Base-by-base conservation (phyloP, 2,113 vertebrate genomes). In the Hemichromis elongatus region DNA sequence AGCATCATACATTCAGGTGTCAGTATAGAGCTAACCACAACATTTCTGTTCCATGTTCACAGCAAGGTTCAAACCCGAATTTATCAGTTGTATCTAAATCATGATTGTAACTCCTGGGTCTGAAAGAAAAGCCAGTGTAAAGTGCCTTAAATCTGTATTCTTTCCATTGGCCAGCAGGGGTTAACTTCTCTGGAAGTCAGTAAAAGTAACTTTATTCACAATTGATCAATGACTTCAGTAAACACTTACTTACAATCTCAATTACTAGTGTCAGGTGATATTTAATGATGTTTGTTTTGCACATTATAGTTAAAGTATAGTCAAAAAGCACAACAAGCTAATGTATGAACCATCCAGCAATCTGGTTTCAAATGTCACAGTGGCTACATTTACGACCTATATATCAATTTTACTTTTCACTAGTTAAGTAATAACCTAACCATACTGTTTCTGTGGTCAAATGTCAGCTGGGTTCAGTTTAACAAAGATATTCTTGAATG, bases 321-420 rank as follows among this genome's bases (percentile, higher is more conserved):
- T 40, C 33, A 66, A 66, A 40, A 66, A 5, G 61, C 33, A 66
- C 33, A 66, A 40, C 33, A 66, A 40, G 11, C 19, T 37, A 35
- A 66, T 33, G 0, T 63, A 37, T 37, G 19, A 63, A n/a, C 33
- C 19, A 21, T 63, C 30, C 33, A 63, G 59, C 12, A 19, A 30
- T 37, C 59, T 8, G 19, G 59, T 63, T 37, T 19, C 59, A 63
- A 63, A 40, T 21, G 19, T 40, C 61, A 0, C 6, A 21, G 35
- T 40, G 0, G 35, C 35, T 40, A 40, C 11, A 1, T 66, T 6
- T 19, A 40, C 1, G 0, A 8, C 33, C 19, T 8, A 0, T 66
- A 5, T 66, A 66, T 40, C 1, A n/a, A 13, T 40, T 37, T 18
- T 13, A 37, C 33, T 13, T 35, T 21, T 37, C 19, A 66, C 18